Evolutionary conservation across 2,797 vertebrate genomes (phyloP), one percentile per base, ranked within the genome.

Genomic region (Clarias platycephalus): DNA sequence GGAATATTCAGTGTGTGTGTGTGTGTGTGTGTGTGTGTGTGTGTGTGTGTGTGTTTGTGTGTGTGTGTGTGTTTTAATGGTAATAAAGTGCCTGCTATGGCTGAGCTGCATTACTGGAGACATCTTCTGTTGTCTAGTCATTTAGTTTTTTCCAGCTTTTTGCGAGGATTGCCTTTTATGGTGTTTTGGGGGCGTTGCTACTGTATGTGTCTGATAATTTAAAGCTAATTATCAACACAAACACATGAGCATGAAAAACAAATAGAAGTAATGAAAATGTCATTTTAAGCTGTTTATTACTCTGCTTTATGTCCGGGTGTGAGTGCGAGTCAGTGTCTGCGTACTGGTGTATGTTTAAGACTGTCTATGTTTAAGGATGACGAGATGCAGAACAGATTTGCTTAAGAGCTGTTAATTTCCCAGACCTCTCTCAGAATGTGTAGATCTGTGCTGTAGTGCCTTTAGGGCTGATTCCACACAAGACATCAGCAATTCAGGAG

Each of bases 241-340:
- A 9, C 26, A 55, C 9, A 9, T 18, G 44, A 18, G 16, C 2
- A 28, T 0, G 1, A 74, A 28, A 5, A 28, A 53, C 53, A 18
- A 2, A 2, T 53, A 44, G 8, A 10, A 12, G 2, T 13, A 49
- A 34, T 12, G 44, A 49, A 49, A 12, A 28, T 76, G 53, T 5
- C 26, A 5, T 58, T 58, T 15, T 9, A 20, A 79, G 34, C 58
- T 44, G 60, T 49, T 80, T 26, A 12, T 28, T n/a, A 9, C n/a
- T 28, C 22, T 64, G 60, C 24, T 79, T 34, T 77, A 22, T 62
- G 20, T 67, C 10, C 37, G 28, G 13, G 12, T 37, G 49, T n/a
- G 64, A 67, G 62, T 58, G 62, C 40, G 13, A 66, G 44, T 81
- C 68, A 58, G 78, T 68, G 70, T 81, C 60, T 85, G 78, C 8